phyloP scores from a whole-genome alignment of 2,888 invertebrate species.

The Machimus rusticus region DNA sequence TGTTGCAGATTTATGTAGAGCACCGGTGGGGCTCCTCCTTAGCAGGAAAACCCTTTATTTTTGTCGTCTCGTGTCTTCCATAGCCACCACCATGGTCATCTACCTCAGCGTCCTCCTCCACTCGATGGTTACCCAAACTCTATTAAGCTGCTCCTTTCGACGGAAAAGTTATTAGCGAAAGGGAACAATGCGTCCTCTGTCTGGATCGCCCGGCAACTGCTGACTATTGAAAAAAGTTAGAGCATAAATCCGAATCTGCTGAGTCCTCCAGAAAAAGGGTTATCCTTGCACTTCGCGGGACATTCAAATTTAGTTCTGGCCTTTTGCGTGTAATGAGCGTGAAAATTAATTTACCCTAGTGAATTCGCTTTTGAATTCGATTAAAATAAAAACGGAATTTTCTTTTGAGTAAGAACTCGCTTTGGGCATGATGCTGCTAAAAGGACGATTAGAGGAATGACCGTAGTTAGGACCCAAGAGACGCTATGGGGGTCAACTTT shows the following conservation, averaged over 20 bases:
- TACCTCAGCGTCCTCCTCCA: not conserved
- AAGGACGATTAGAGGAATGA: not conserved
- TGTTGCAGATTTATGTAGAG: constrained; percentile 34
- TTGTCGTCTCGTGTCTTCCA: not conserved
- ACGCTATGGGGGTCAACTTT: not conserved
- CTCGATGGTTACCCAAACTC: constrained; percentile 9
- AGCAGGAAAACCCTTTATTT: not conserved
- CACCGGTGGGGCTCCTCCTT: not conserved
- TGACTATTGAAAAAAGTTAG: constrained; percentile 30
- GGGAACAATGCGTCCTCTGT: constrained; percentile 37
- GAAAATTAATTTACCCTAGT: constrained; percentile 40
- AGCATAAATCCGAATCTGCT: constrained; percentile 24
- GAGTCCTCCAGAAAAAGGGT: constrained; percentile 36
- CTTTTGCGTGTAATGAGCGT: constrained; percentile 41
- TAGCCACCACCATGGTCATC: constrained; percentile 5
- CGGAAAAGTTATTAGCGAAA: constrained; percentile 40
- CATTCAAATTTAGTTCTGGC: constrained; percentile 33
- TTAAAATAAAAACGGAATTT: not conserved
- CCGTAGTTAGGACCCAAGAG: not conserved
- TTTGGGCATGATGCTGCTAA: not conserved
- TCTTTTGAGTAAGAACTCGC: not conserved
- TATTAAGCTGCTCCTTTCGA: constrained; percentile 32
- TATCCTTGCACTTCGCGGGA: constrained; percentile 34
- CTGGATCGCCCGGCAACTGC: not conserved
- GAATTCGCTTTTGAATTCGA: constrained; percentile 11